Base-by-base conservation (phyloP, 1,140 invertebrate species). In the Chymomyza costata region DNA sequence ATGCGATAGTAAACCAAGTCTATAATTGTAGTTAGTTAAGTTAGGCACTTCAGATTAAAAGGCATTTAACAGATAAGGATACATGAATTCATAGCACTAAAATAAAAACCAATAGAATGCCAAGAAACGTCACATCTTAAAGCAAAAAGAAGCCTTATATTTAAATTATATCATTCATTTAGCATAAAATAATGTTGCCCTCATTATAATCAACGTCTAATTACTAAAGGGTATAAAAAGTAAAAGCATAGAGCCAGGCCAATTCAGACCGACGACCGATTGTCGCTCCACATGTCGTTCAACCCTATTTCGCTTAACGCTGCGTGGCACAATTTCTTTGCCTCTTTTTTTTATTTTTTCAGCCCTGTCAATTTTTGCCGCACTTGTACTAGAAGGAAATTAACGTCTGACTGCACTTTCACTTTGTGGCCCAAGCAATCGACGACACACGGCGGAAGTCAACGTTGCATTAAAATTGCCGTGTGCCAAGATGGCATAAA, bases 371-470 rank as follows among this genome's bases (percentile, higher is more conserved):
- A 52, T 67, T 46, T 60, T 34, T 51, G 48, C 49, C 51, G 47
- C 57, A 60, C 53, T 39, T 32, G 41, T 18, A 6, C 10, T 28
- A 28, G 19, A 18, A 46, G 55, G 48, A 74, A 76, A 54, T 78
- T 65, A 61, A 70, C 55, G 56, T 52, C 57, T 76, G 56, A 52
- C 52, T 78, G 71, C 67, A 78, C 71, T 78, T 78, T 78, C 71
- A 80, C 71, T 78, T 28, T 28, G 10, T 28, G 25, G 25, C 25
- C 25, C 34, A 45, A 17, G 13, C 52, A 31, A 39, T 25, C 14
- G 43, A 14, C 54, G 65, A 45, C 54, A 25, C 19, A n/a, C 50
- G 49, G 41, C 53, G 47, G 31, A 37, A 76, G 21, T 59, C 63
- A 66, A 34, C 25, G 73, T 65, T 57, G 71, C 71, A 64, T 80